Evolutionary conservation across 2,888 invertebrate species (phyloP), one percentile per base, ranked within the genome.

Genomic region (Tenthredo mesomela): DNA sequence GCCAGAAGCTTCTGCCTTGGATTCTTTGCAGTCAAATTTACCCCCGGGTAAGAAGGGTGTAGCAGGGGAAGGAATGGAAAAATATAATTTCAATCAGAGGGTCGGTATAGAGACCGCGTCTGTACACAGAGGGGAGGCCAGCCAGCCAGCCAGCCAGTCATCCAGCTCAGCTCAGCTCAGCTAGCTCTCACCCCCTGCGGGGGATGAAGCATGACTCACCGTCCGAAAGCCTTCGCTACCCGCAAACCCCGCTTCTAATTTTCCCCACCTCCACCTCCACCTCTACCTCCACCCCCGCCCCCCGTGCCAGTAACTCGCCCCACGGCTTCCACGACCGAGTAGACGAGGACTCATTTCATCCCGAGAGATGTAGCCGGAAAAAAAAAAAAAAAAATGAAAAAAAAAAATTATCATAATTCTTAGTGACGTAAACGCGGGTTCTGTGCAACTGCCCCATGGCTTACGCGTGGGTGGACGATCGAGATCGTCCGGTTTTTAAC

Each of bases 161-260:
- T 67, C 82, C 82, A 37, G 82, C 82, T 61, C 61, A n/a, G 67
- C 82, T 18, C 47, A 43, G 43, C 43, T 43, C 82, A 29, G 67
- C 82, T 18, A 73, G 21, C 84, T 87, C 87, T 87, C 86, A 85
- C 87, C 86, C 87, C 75, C 77, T 85, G 87, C 88, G 87, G 89
- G 91, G 92, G 92, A 91, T 91, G 91, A 91, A 92, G 91, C 85
- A 90, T 92, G 92, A 92, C 89, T 92, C 92, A 92, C 89, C 90
- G 88, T 37, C 83, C 84, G 71, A 58, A 78, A 83, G 86, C 88
- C 86, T 86, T 86, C 87, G n/a, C 84, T 47, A 85, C 83, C 65
- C 37, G 67, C 71, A 43, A 58, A 61, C 85, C 61, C 75, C 84
- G 78, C 78, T 54, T 47, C 67, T 43, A 71, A 75, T 73, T 82